Percentiles rank a stretch among this genome's conserved stretches.
These are phyloP conservation scores for Tenualosa thibaudeaui DNA, from an alignment of 2,797 vertebrate species.

Conservation along the genomic window DNA sequence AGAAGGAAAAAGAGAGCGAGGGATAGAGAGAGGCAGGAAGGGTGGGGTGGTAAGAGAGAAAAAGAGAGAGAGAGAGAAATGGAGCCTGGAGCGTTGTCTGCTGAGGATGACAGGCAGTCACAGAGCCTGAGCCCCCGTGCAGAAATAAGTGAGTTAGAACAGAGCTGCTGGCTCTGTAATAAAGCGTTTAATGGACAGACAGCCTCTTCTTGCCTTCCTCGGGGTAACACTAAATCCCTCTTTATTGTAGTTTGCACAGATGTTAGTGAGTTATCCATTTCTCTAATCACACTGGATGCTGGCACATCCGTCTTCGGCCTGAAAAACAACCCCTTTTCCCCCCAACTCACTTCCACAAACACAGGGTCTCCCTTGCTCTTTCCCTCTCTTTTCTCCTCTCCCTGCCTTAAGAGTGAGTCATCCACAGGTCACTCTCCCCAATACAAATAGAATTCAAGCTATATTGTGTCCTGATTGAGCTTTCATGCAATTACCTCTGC, in stretches of 20 bases:
- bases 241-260: constrained; percentile 98
- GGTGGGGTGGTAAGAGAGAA: constrained; percentile 27
- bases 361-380: constrained; percentile 38
- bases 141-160: constrained; percentile 97
- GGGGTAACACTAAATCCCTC: constrained; percentile 97
- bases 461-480: constrained; percentile 86
- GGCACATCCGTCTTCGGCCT: constrained; percentile 86
- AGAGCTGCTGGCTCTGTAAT: constrained; percentile 98
- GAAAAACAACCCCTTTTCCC: constrained; percentile 65
- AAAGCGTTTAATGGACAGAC: constrained; percentile 99
- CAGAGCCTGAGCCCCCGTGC: constrained; percentile 81
- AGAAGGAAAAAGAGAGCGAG: constrained; percentile 32
- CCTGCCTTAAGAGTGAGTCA: constrained; percentile 84
- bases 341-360: constrained; percentile 47
- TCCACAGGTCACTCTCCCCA: constrained; percentile 85
- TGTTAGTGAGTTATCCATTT: constrained; percentile 98
- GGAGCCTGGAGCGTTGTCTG: constrained; percentile 84
- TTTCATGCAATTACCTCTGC: constrained; percentile 82
- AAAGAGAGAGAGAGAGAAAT: constrained; percentile 54
- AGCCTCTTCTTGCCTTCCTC: constrained; percentile 92
- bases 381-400: constrained; percentile 63
- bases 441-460: constrained; percentile 92
- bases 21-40: constrained; percentile 19
- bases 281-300: constrained; percentile 93
- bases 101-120: constrained; percentile 86